Conservation (phyloP, 2,888 invertebrate genomes). For the Dyspetes luteomarginatus region DNA sequence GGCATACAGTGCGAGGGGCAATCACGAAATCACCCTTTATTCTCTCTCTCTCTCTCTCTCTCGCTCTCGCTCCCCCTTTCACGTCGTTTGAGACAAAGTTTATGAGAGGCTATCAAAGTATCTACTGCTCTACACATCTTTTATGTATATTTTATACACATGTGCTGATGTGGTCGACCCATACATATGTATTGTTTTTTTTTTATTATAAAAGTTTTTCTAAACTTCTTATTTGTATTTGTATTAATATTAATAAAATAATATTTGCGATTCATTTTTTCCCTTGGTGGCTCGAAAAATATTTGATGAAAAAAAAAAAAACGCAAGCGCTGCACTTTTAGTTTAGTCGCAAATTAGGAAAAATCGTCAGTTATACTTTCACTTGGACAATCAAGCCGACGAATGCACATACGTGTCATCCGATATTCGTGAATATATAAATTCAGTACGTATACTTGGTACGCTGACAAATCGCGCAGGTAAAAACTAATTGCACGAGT, state of each 20-base stretch:
- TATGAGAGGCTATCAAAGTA: slow-evolving; percentile 69
- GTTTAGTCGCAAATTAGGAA: not conserved
- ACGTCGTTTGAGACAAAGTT: slow-evolving; percentile 56
- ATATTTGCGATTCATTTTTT: not conserved
- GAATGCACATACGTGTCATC: slow-evolving; percentile 26
- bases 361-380: not conserved
- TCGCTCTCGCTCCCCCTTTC: slow-evolving; percentile 3
- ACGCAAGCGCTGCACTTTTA: not conserved
- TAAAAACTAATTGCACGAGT: slow-evolving; percentile 60
- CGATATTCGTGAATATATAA: slow-evolving; percentile 44
- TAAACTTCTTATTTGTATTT: too few relatives aligned
- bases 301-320: slow-evolving; percentile 2
- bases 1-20: slow-evolving; percentile 45
- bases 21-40: slow-evolving; percentile 58
- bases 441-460: slow-evolving; percentile 52
- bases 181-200: not conserved
- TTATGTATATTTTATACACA: slow-evolving; percentile 45
- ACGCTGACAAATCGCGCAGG: slow-evolving; percentile 35
- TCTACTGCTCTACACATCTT: slow-evolving; percentile 62
- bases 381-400: slow-evolving; percentile 4
- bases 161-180: slow-evolving; percentile 23
- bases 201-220: too few relatives aligned
- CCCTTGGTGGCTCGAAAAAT: not conserved
- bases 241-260: too few relatives aligned
- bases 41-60: slow-evolving; percentile 10